Percentiles rank a stretch among this genome's conserved stretches.
Conservation (phyloP, 2,888 invertebrate genomes). For the Papilio demoleus region DNA sequence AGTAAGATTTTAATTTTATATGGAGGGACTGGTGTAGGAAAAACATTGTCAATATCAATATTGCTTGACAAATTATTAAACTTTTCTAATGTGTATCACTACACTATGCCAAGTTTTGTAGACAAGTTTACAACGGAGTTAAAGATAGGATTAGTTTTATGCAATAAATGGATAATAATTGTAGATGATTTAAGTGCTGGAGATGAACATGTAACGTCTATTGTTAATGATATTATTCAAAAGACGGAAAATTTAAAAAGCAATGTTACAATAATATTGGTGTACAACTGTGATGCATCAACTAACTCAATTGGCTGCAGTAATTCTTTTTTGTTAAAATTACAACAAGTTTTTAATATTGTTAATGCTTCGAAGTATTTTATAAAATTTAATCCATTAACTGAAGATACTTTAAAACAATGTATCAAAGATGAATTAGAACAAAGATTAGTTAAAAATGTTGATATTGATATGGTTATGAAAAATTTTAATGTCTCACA, state of each 20-base stretch:
- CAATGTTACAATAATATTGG: conserved; percentile 65
- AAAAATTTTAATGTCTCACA: conserved; percentile 69
- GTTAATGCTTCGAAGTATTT: conserved; percentile 57
- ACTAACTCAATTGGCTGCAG: conserved; percentile 59
- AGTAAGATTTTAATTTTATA: conserved; percentile 68
- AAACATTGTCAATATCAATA: conserved; percentile 67
- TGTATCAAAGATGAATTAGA: conserved; percentile 68
- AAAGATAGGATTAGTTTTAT: conserved; percentile 66
- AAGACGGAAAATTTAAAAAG: conserved; percentile 64
- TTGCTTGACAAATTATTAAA: conserved; percentile 60
- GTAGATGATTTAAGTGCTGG: conserved; percentile 66
- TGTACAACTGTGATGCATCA: conserved; percentile 66
- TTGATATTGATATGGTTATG: conserved; percentile 56
- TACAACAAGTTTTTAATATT: conserved; percentile 55
- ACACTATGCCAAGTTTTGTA: conserved; percentile 70
- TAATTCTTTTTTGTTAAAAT: conserved; percentile 50
- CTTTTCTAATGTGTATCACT: conserved; percentile 72
- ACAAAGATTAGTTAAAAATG: conserved; percentile 47
- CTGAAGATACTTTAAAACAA: conserved; percentile 58
- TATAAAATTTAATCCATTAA: conserved; percentile 65
- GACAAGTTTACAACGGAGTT: conserved; percentile 62
- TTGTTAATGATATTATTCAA: conserved; percentile 57
- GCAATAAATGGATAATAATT: conserved; percentile 63
- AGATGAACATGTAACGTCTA: conserved; percentile 55
- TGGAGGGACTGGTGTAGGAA: conserved; percentile 78